A percentile compares a stretch with the other conserved stretches of the same genome.
Conservation (phyloP, 1,140 invertebrate species). For the Uloborus diversus region DNA sequence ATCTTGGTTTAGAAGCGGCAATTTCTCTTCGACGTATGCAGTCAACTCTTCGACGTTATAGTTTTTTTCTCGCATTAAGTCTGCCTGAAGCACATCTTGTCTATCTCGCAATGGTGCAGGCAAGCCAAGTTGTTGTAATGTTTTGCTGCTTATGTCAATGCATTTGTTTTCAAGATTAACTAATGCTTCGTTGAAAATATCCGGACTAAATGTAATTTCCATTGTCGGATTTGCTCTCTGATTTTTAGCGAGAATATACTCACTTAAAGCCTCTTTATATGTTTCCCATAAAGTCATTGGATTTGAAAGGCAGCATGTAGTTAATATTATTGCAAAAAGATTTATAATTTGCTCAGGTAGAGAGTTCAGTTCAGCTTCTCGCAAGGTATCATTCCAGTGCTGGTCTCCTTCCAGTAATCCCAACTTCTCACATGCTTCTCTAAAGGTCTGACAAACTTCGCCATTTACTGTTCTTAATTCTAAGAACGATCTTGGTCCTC, state of each 20-base stretch:
- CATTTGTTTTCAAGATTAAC: conserved; percentile 62
- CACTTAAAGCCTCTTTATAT: no score
- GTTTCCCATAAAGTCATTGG: no score
- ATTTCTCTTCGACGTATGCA: conserved; percentile 23
- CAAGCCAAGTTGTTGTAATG: conserved; percentile 41
- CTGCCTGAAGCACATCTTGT: not conserved
- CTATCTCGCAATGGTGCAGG: conserved; percentile 37
- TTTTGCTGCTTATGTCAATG: conserved; percentile 9
- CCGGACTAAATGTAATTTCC: no score
- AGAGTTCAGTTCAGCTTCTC: conserved; percentile 61
- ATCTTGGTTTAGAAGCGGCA: not conserved
- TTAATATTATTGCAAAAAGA: conserved; percentile 65
- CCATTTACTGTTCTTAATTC: conserved; percentile 59
- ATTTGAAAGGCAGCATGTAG: conserved; percentile 19
- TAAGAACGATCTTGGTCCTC: conserved; percentile 59
- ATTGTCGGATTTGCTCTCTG: no score
- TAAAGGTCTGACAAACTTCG: conserved; percentile 55
- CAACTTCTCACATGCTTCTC: conserved; percentile 60
- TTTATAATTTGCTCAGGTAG: conserved; percentile 64
- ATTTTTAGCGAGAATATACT: no score
- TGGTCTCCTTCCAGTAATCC: conserved; percentile 65
- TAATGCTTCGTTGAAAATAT: conserved; percentile 61
- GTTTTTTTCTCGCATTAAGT: conserved; percentile 44
- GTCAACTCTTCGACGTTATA: conserved; percentile 25
- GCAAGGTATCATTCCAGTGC: conserved; percentile 62